Evolutionary conservation across 2,888 invertebrate species (phyloP).

Genomic region (Unio pictorum): DNA sequence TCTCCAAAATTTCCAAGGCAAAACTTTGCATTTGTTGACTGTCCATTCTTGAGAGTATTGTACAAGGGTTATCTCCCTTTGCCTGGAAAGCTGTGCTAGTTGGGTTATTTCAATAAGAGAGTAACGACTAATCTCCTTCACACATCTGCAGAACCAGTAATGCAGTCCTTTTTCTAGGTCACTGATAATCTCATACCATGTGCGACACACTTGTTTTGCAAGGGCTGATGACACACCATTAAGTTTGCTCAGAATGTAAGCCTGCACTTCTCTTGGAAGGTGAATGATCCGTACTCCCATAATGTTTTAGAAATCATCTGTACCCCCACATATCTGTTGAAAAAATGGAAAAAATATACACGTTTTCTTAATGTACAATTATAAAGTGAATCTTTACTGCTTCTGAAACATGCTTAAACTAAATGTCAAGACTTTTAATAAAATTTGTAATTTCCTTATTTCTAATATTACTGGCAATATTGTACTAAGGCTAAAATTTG

Average conservation of each 20-base stretch:
- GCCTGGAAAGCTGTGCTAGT: constrained; percentile 20
- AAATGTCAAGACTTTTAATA: too few relatives aligned
- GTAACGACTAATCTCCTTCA: constrained; percentile 29
- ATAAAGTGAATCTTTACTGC: too few relatives aligned
- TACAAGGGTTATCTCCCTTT: constrained; percentile 14
- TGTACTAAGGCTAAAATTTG: too few relatives aligned
- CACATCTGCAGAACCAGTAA: constrained; percentile 32
- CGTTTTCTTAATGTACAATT: too few relatives aligned
- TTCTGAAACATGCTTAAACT: too few relatives aligned
- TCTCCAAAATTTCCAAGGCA: constrained; percentile 42
- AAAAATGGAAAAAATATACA: too few relatives aligned
- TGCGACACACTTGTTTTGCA: constrained; percentile 28
- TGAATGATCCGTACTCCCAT: constrained; percentile 8
- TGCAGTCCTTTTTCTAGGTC: constrained; percentile 24
- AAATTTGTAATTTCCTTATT: too few relatives aligned
- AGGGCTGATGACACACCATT: constrained; percentile 28
- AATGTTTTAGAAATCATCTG: too few relatives aligned
- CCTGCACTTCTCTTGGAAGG: constrained; percentile 35
- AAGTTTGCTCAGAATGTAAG: constrained; percentile 29
- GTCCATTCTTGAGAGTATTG: constrained; percentile 20
- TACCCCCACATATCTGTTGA: too few relatives aligned
- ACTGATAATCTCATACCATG: constrained; percentile 32
- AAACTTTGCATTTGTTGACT: constrained; percentile 10
- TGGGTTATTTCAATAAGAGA: constrained; percentile 27
- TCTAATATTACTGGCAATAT: too few relatives aligned